phyloP scores from a whole-genome alignment of 2,888 invertebrate genomes.

The Trichacis sp. region DNA sequence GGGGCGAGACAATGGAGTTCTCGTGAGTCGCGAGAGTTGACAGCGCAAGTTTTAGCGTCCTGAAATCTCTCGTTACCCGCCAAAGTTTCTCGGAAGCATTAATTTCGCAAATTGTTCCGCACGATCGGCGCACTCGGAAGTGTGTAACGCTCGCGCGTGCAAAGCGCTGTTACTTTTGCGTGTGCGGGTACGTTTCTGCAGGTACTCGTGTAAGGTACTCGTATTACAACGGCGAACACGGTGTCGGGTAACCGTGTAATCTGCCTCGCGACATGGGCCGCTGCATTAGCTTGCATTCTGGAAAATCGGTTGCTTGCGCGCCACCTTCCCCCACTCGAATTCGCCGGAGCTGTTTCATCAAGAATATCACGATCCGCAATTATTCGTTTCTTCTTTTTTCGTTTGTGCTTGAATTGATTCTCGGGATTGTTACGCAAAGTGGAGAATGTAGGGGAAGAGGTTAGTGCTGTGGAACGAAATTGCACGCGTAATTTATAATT shows the following conservation, averaged over 20 bases:
- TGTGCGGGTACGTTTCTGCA: conserved; percentile 20
- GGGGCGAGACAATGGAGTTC: conserved; percentile 3
- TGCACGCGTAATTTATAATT: too few relatives aligned
- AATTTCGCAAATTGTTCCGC: conserved; percentile 49
- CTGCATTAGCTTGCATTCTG: conserved; percentile 57
- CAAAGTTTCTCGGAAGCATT: conserved; percentile 53
- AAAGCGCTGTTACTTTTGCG: conserved; percentile 21
- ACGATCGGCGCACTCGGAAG: conserved; percentile 26
- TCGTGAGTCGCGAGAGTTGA: conserved; percentile 30
- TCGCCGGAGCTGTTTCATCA: conserved; percentile 24
- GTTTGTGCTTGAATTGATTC: neutral
- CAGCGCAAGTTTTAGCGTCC: conserved; percentile 21
- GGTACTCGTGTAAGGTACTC: conserved; percentile 39
- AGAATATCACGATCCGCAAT: conserved; percentile 16
- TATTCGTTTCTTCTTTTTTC: neutral
- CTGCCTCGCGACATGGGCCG: conserved; percentile 48
- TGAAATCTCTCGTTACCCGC: conserved; percentile 50
- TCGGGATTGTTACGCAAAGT: neutral
- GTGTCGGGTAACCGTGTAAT: conserved; percentile 47
- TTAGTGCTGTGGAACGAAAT: too few relatives aligned
- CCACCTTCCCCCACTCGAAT: conserved; percentile 15
- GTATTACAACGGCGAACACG: conserved; percentile 44
- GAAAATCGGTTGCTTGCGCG: conserved; percentile 47
- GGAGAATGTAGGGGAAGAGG: too few relatives aligned
- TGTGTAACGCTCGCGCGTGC: conserved; percentile 22